Evolutionary conservation across 2,113 vertebrate species (phyloP).

Genomic region (Chloebia gouldiae): DNA sequence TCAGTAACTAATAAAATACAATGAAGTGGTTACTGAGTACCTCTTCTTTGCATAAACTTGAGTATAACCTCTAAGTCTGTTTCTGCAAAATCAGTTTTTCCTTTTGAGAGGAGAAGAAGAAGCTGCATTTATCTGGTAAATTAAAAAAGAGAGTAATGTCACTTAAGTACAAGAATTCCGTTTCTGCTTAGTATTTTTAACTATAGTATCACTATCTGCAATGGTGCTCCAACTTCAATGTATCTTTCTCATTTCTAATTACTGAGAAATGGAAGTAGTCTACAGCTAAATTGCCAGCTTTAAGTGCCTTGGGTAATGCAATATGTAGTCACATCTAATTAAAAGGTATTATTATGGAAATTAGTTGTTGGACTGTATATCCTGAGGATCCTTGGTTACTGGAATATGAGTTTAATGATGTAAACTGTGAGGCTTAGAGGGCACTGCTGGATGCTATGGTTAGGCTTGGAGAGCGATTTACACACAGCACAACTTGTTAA

Average conservation of each 20-base stretch:
- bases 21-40: background rate
- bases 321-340: slow-evolving; percentile 47
- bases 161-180: background rate
- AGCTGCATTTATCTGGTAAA: background rate
- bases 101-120: background rate
- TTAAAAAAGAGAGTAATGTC: background rate
- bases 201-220: background rate
- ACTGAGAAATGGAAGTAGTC: slow-evolving; percentile 15
- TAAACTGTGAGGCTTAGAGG: slow-evolving; percentile 16
- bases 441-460: background rate
- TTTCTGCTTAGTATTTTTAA: background rate
- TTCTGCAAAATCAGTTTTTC: background rate
- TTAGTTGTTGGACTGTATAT: slow-evolving; percentile 30
- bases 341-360: slow-evolving; percentile 57
- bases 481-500: slow-evolving; percentile 9
- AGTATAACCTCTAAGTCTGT: background rate
- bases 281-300: slow-evolving; percentile 2
- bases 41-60: background rate
- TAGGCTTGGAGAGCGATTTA: background rate
- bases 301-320: slow-evolving; percentile 17
- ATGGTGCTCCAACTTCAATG: background rate
- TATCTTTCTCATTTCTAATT: slow-evolving; percentile 21
- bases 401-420: slow-evolving; percentile 38
- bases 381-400: slow-evolving; percentile 25
- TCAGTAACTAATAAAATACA: background rate